These are phyloP conservation scores for Crax fasciolata DNA, from an alignment of 2,797 vertebrate species.

Conservation along the genomic window DNA sequence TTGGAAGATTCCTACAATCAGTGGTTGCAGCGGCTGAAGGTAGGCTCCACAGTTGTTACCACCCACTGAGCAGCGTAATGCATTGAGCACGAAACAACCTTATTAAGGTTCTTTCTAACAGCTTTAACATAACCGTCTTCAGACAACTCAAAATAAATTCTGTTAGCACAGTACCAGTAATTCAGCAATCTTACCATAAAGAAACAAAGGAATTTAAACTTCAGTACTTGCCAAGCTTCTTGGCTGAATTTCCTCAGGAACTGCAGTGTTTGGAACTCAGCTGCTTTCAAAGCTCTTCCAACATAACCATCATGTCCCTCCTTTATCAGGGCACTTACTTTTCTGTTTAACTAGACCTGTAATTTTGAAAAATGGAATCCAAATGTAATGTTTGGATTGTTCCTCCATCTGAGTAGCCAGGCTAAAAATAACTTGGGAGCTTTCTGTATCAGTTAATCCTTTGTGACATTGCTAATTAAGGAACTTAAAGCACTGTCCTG, in stretches of 20 bases:
- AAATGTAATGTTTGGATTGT: neutral
- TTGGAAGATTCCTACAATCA: slow-evolving; percentile 91
- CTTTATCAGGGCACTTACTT: neutral
- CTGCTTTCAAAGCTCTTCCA: neutral
- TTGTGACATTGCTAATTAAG: neutral
- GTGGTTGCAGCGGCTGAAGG: slow-evolving; percentile 94
- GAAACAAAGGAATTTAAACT: neutral
- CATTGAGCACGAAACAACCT: neutral
- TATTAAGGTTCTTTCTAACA: too few relatives aligned
- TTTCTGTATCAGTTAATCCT: neutral
- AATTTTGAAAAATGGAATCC: neutral
- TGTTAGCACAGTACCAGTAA: neutral
- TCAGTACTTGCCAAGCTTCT: neutral
- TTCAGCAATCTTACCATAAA: neutral
- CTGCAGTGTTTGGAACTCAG: neutral
- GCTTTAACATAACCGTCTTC: neutral
- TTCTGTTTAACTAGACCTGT: accelerated
- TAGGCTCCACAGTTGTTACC: neutral
- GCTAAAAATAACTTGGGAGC: neutral
- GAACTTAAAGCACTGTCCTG: neutral
- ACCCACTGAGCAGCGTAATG: too few relatives aligned
- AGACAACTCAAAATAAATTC: neutral
- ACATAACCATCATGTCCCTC: accelerated
- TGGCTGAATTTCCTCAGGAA: neutral
- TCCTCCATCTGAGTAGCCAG: neutral